phyloP scores from a whole-genome alignment of 2,888 invertebrate genomes.

The Tipula lateralis region DNA sequence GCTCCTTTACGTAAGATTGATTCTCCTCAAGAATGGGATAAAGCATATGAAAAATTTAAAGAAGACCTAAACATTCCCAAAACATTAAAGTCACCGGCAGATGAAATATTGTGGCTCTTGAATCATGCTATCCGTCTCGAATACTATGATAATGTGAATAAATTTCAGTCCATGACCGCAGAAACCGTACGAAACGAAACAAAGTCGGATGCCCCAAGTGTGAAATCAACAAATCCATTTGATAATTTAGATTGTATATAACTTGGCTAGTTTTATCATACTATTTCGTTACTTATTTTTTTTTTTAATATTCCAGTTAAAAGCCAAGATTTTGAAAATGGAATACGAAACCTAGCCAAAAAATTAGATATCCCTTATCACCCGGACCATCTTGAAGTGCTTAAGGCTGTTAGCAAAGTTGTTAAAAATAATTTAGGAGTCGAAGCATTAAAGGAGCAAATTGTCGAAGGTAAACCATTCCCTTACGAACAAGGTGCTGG shows the following conservation, averaged over 20 bases:
- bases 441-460: slow-evolving; percentile 47
- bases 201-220: slow-evolving; percentile 60
- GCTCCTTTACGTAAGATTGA: slow-evolving; percentile 65
- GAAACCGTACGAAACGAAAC: slow-evolving; percentile 55
- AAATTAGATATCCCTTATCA: slow-evolving; percentile 76
- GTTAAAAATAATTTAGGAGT: slow-evolving; percentile 57
- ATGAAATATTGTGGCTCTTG: slow-evolving; percentile 80
- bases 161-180: slow-evolving; percentile 63
- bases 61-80: slow-evolving; percentile 70
- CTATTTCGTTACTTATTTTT: slow-evolving; percentile 32
- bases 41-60: slow-evolving; percentile 68
- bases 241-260: slow-evolving; percentile 80
- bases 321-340: slow-evolving; percentile 74
- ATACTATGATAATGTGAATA: slow-evolving; percentile 71
- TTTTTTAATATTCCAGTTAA: slow-evolving; percentile 58
- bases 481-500: slow-evolving; percentile 63
- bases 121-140: slow-evolving; percentile 78
- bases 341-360: slow-evolving; percentile 72
- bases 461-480: slow-evolving; percentile 57
- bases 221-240: slow-evolving; percentile 74
- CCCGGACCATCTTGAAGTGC: slow-evolving; percentile 69
- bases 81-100: slow-evolving; percentile 53
- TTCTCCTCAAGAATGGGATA: slow-evolving; percentile 62
- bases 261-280: slow-evolving; percentile 30
- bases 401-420: slow-evolving; percentile 64